Conservation (phyloP, 2,888 invertebrate genomes). For the Sicus ferrugineus region DNA sequence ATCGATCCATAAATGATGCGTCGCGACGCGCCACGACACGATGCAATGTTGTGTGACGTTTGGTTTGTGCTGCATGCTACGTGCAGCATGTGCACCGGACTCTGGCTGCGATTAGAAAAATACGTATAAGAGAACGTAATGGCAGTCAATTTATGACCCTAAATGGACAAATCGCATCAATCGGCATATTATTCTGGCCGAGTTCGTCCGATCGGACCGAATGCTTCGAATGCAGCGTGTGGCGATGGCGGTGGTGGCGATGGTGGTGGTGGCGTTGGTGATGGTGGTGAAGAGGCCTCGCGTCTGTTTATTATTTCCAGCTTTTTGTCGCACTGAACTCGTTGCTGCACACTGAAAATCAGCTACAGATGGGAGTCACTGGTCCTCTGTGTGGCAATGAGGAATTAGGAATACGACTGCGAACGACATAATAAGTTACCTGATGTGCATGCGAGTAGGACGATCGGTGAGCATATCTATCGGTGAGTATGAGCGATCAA, state of each 20-base stretch:
- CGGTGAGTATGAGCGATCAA: background rate
- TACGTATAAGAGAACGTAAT: slow-evolving; percentile 33
- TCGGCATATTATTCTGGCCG: slow-evolving; percentile 27
- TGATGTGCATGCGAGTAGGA: slow-evolving; percentile 34
- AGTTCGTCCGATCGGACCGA: background rate
- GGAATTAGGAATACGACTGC: slow-evolving; percentile 32
- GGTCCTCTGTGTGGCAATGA: slow-evolving; percentile 36
- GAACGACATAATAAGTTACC: slow-evolving; percentile 38
- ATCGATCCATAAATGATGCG: background rate
- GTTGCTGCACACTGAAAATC: background rate
- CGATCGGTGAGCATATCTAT: background rate
- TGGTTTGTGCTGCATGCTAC: background rate
- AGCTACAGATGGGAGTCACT: background rate
- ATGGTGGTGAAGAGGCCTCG: background rate
- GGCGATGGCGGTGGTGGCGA: background rate
- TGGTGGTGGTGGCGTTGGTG: slow-evolving; percentile 5
- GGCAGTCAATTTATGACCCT: slow-evolving; percentile 40
- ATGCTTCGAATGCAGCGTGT: background rate
- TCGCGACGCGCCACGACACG: background rate
- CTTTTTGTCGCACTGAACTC: background rate
- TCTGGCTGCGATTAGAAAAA: background rate
- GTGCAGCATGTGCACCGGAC: background rate
- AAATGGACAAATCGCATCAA: slow-evolving; percentile 40
- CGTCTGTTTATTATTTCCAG: background rate
- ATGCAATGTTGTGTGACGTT: background rate